Base-by-base conservation (phyloP, 2,888 invertebrate genomes). In the Drosophila peninsularis region DNA sequence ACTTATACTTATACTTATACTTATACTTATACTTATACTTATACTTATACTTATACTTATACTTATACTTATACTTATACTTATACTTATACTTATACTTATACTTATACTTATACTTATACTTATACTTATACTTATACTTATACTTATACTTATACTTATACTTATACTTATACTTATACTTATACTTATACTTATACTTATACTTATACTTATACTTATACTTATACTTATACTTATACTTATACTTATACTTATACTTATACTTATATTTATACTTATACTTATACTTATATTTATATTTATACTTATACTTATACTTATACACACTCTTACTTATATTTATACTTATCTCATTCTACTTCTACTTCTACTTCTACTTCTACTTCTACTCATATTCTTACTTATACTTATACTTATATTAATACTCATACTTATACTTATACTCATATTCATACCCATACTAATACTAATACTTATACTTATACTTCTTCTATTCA, bases 91-190 rank as follows among this genome's bases (percentile, higher is more conserved):
- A 45, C 24, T 44, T 44, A n/a, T 27, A 44, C 27, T 45, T 45
- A 10, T 45, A 45, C 27, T 45, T 45, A n/a, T 45, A 45, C 45
- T 27, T 45, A 5, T 45, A 30, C 44, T 24, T 21, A 13, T 21
- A 42, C 42, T 42, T 42, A 13, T 44, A 44, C 44, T 44, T 44
- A 14, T 44, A 44, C 44, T 44, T 44, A 14, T 44, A 44, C 44
- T 44, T 24, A 14, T 44, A 44, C 45, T 47, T 47, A 11, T 47
- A 30, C 30, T 30, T 47, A 11, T 47, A 47, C 30, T 30, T 30
- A 3, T 47, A 30, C 11, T 47, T 6, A 6, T 30, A 47, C 45
- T 47, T 45, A 19, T 49, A 34, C 49, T 49, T 34, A 9, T 47
- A 45, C 27, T 27, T 27, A 10, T 45, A 45, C 27, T 30, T 45